These are phyloP conservation scores for Diabrotica balteata DNA, from an alignment of 2,888 invertebrate species.

Conservation along the genomic window DNA sequence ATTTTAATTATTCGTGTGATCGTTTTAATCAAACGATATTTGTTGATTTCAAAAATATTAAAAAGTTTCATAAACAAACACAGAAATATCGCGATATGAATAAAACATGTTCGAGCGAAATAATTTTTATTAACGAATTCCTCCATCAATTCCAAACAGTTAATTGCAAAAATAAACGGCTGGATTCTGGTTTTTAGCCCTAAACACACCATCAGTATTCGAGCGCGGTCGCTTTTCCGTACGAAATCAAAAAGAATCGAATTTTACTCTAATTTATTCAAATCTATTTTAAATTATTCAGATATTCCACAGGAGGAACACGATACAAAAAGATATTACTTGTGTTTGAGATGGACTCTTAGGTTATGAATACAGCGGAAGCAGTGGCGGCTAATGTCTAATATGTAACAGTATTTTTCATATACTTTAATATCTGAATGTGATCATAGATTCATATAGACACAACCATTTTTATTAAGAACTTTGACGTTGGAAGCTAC, in stretches of 20 bases:
- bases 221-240: constrained; percentile 14
- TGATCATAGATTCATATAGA: no score
- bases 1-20: no score
- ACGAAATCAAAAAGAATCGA: constrained; percentile 28
- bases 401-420: no score
- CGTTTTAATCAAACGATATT: no score
- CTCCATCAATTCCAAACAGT: constrained; percentile 5
- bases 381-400: background rate
- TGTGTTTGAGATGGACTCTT: constrained; percentile 26
- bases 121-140: constrained; percentile 18
- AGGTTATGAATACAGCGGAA: constrained; percentile 17
- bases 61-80: no score
- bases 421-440: no score
- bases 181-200: constrained; percentile 14
- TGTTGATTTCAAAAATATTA: no score
- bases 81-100: constrained; percentile 12
- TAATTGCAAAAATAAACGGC: constrained; percentile 31
- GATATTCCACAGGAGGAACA: constrained; percentile 29
- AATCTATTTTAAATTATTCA: constrained; percentile 36
- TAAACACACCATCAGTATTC: constrained; percentile 30
- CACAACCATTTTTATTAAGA: no score
- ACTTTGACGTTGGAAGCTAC: no score
- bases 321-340: constrained; percentile 25
- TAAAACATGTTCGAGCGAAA: constrained; percentile 24
- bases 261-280: constrained; percentile 31